A percentile compares a stretch with the other conserved stretches of the same genome.
Conservation (phyloP, 2,797 vertebrate species). For the Lindbergichthys nudifrons region DNA sequence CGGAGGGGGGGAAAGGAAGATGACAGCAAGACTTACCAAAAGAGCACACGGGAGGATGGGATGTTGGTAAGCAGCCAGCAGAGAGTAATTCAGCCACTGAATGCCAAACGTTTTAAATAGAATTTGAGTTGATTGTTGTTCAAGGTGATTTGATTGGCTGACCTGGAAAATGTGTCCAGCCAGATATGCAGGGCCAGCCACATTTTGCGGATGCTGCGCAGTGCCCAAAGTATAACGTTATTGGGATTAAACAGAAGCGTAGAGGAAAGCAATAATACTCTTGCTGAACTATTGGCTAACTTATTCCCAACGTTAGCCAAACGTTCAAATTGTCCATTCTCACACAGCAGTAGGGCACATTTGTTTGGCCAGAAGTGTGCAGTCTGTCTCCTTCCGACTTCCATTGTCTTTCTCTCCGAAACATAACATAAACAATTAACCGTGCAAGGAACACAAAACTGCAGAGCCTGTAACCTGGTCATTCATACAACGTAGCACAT, state of each 20-base stretch:
- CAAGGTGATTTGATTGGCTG: conserved; percentile 29
- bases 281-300: conserved; percentile 26
- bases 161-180: conserved; percentile 21
- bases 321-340: conserved; percentile 25
- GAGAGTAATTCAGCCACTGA: conserved; percentile 14
- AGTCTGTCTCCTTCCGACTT: background rate
- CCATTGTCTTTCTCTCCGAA: background rate
- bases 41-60: background rate
- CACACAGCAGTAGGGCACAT: conserved; percentile 8
- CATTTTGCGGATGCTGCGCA: conserved; percentile 23
- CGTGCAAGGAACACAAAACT: conserved; percentile 16
- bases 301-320: conserved; percentile 41
- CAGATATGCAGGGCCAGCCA: conserved; percentile 7
- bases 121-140: conserved; percentile 16
- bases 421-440: conserved; percentile 29
- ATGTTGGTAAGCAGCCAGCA: conserved; percentile 5
- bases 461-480: background rate
- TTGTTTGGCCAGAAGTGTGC: conserved; percentile 23
- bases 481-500: background rate
- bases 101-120: conserved; percentile 9
- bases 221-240: conserved; percentile 14
- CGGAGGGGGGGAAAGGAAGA: background rate
- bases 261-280: conserved; percentile 37
- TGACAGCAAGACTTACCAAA: background rate
- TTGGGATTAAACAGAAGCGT: conserved; percentile 10